A percentile compares a stretch with the other conserved stretches of the same genome.
phyloP scores from a whole-genome alignment of 2,797 vertebrate genomes.

The Danio tinwini region DNA sequence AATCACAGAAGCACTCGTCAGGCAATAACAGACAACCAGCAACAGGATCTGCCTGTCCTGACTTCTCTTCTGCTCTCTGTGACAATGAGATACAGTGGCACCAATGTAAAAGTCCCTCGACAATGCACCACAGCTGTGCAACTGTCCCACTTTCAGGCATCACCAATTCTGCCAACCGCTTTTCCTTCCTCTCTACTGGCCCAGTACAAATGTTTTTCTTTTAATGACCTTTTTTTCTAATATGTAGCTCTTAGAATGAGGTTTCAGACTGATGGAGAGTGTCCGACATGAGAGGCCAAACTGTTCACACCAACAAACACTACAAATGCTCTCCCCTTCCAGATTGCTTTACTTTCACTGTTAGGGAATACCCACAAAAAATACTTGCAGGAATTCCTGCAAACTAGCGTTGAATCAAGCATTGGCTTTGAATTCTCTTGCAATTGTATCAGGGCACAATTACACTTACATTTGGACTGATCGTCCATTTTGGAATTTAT shows the following conservation, averaged over 20 bases:
- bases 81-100: slow-evolving; percentile 74
- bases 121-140: slow-evolving; percentile 78
- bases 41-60: slow-evolving; percentile 51
- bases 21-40: slow-evolving; percentile 65
- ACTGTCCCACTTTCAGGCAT: slow-evolving; percentile 79
- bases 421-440: slow-evolving; percentile 60
- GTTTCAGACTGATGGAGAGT: slow-evolving; percentile 67
- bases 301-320: slow-evolving; percentile 71
- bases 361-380: slow-evolving; percentile 69
- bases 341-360: slow-evolving; percentile 74
- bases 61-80: slow-evolving; percentile 19
- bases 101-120: slow-evolving; percentile 76
- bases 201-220: slow-evolving; percentile 42
- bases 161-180: slow-evolving; percentile 39
- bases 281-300: slow-evolving; percentile 73
- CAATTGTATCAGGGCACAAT: not conserved
- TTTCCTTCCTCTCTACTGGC: slow-evolving; percentile 39
- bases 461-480: not conserved
- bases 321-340: slow-evolving; percentile 69
- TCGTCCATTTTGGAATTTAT: slow-evolving; percentile 2
- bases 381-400: slow-evolving; percentile 69
- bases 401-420: slow-evolving; percentile 70
- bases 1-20: slow-evolving; percentile 52
- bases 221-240: slow-evolving; percentile 35
- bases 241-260: slow-evolving; percentile 65